Evolutionary conservation across 2,113 vertebrate genomes (phyloP), one percentile per base, ranked within the genome.

Genomic region (Raja brachyura): DNA sequence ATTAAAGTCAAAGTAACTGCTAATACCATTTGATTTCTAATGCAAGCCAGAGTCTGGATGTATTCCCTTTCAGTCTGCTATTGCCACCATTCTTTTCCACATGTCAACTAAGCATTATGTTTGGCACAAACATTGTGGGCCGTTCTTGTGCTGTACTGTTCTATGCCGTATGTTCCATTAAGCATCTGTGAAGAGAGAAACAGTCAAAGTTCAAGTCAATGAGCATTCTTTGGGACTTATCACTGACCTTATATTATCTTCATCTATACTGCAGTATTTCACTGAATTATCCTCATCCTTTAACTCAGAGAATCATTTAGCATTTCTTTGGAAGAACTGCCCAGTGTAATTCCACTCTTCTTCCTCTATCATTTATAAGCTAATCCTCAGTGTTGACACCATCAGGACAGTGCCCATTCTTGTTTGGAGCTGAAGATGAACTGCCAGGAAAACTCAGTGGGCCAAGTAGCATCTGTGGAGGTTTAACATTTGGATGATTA

Each of bases 1-100:
- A 88, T 88, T 88, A 59, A 63, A 63, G 83, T 88, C 83, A 88
- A 88, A 88, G 83, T 63, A 88, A 61, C n/a, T 66, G 83, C 59
- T 88, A 88, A 88, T 66, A 88, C 59, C 28, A 5, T 88, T 88
- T 63, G 59, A 88, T 88, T 88, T 88, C 14, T 88, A 31, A 88
- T 88, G 83, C 59, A 14, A 33, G 63, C 31, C 83, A 88, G 83
- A 63, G 59, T 16, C 81, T 86, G 22, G 81, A 86, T 86, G 25
- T 86, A 86, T 86, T 86, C 39, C 39, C 39, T 48, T 48, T 48
- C 39, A 1, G 39, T 48, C 83, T 14, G 13, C 1, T 0, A 4
- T 86, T 31, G 56, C 61, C 59, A 63, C 59, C 31, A 59, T 88
- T 88, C 28, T n/a, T 88, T 18, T 63, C 39, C 1, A 1, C 39